Evolutionary conservation across 2,888 invertebrate species (phyloP).

Genomic region (Papilio gigon): DNA sequence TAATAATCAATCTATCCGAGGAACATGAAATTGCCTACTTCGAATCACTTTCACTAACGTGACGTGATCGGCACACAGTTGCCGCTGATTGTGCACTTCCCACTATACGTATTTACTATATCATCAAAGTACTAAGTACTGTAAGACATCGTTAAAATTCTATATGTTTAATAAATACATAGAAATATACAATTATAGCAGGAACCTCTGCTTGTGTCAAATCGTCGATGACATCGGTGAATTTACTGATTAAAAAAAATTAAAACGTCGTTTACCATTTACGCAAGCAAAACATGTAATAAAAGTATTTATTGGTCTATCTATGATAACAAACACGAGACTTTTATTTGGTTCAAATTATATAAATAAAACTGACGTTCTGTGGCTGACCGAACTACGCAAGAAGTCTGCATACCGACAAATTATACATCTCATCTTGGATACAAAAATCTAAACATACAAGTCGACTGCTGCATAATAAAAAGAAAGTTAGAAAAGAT

Average conservation of each 20-base stretch:
- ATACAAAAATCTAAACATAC: background rate
- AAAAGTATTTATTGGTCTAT: background rate
- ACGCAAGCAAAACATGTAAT: slow-evolving; percentile 1
- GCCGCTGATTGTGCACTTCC: background rate
- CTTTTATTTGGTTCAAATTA: slow-evolving; percentile 3
- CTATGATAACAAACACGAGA: background rate
- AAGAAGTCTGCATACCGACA: slow-evolving; percentile 5
- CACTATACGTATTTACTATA: background rate
- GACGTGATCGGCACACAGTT: background rate
- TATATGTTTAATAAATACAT: background rate
- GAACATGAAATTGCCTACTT: background rate
- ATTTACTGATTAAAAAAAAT: too few relatives aligned
- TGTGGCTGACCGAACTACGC: background rate
- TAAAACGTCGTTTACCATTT: background rate
- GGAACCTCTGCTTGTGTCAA: background rate
- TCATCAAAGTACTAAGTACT: background rate
- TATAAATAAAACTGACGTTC: slow-evolving; percentile 14
- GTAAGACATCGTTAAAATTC: background rate
- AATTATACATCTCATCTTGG: background rate
- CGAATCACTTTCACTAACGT: slow-evolving; percentile 13
- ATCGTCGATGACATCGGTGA: background rate
- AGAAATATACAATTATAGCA: background rate
- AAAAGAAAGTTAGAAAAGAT: slow-evolving; percentile 13
- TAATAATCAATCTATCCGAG: background rate
- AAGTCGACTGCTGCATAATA: background rate